Percentiles rank a stretch among this genome's conserved stretches.
Conservation (phyloP, 2,888 invertebrate genomes). For the Augiades crinisus region DNA sequence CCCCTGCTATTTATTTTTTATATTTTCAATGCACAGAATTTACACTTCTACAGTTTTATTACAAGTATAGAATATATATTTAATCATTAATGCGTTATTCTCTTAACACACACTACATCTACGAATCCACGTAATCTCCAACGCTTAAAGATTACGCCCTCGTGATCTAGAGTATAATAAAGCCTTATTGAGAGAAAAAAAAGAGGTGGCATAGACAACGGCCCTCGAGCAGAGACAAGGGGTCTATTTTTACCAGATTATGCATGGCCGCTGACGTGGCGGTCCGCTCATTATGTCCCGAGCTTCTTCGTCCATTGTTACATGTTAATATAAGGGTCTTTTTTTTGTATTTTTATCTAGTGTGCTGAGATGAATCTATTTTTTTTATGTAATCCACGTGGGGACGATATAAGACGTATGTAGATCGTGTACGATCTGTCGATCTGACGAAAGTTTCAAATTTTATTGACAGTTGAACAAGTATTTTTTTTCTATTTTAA, state of each 20-base stretch:
- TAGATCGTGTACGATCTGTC: no score
- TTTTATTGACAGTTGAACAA: no score
- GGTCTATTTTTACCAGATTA: constrained; percentile 73
- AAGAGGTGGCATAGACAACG: constrained; percentile 42
- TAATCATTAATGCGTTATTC: no score
- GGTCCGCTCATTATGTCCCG: constrained; percentile 27
- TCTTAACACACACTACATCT: no score
- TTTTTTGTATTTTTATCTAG: constrained; percentile 26
- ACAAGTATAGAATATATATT: no score
- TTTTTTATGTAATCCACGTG: neutral
- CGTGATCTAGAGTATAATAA: constrained; percentile 33
- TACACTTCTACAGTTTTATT: no score
- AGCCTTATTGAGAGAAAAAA: constrained; percentile 48
- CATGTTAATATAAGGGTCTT: constrained; percentile 2
- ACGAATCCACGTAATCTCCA: neutral
- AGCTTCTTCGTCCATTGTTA: constrained; percentile 16
- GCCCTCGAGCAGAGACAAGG: constrained; percentile 48
- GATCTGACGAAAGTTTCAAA: no score
- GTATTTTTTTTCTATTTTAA: no score
- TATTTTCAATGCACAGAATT: no score
- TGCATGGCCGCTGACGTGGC: constrained; percentile 54
- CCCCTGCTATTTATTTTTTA: no score
- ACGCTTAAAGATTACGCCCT: constrained; percentile 4
- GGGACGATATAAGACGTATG: no score
- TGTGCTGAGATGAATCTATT: no score